Evolutionary conservation across 1,140 invertebrate genomes (phyloP).

Genomic region (Meloidogyne floridensis): DNA sequence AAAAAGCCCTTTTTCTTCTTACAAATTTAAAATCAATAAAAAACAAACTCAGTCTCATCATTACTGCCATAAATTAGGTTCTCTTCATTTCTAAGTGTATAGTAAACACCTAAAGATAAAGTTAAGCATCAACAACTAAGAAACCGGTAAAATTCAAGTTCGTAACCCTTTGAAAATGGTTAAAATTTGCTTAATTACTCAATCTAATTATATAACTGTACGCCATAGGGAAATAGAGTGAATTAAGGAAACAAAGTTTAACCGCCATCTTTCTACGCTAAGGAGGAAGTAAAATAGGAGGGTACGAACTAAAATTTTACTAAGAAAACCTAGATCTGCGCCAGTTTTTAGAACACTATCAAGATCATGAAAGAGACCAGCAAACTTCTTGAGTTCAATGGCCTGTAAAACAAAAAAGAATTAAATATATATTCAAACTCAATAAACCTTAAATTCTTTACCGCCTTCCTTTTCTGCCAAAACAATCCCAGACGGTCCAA

Average conservation of each 20-base stretch:
- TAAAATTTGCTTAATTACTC: too few relatives aligned
- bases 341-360: slow-evolving; percentile 54
- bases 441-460: slow-evolving; percentile 46
- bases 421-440: slow-evolving; percentile 18
- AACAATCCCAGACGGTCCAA: slow-evolving; percentile 52
- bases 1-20: background rate
- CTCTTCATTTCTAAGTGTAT: slow-evolving; percentile 63
- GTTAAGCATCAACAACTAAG: slow-evolving; percentile 27
- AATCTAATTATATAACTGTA: too few relatives aligned
- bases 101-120: slow-evolving; percentile 47
- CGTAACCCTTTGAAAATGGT: too few relatives aligned
- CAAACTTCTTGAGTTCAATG: slow-evolving; percentile 60
- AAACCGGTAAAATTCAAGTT: too few relatives aligned
- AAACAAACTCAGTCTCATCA: slow-evolving; percentile 58
- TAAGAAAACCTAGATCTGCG: slow-evolving; percentile 47
- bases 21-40: background rate
- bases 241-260: too few relatives aligned
- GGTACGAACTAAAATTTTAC: too few relatives aligned
- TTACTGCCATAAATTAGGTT: slow-evolving; percentile 66
- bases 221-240: too few relatives aligned
- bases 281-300: too few relatives aligned
- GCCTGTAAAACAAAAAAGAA: slow-evolving; percentile 50
- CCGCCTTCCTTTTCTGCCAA: slow-evolving; percentile 58
- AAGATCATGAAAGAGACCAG: slow-evolving; percentile 51
- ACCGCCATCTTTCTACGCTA: too few relatives aligned